Base-by-base conservation (phyloP, 35 echinoderm and acorn worm genomes). In the Holothuria glaberrima region DNA sequence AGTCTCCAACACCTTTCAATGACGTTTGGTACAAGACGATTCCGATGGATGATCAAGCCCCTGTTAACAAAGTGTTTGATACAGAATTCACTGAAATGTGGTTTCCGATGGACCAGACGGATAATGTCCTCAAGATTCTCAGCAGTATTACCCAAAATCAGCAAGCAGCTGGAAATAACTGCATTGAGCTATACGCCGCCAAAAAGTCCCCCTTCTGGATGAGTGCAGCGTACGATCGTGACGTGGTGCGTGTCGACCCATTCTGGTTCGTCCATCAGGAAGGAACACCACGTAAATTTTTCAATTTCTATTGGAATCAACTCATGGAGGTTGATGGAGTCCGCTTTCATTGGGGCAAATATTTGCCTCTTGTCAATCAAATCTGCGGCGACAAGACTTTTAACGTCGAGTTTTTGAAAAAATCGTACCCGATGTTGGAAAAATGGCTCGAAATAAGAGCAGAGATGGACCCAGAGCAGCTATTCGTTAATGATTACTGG, bases 11-110 rank as follows among this genome's bases (percentile, higher is more conserved):
- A 3, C 12, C 64, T 12, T 87, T 87, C 26, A 45, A 71, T 29
- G 85, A 87, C 63, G 62, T 87, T 2, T 87, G 85, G 85, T 87
- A 87, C 35, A 69, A 87, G 44, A 50, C 41, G 0, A 25, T 87
- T 24, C 85, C 85, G 33, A 87, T 68, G 60, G 85, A 87, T 70
- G 44, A 87, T 12, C 61, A 71, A 45, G 63, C 31, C 7, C 85
- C 85, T n/a, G 9, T 22, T 9, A 62, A 87, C 35, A 87, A 62
- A 12, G 25, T 87, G 20, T 87, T 87, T 48, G 35, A 30, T 16
- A 69, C 62, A 13, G 85, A 67, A 50, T 87, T 87, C 85, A 87
- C 85, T 30, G 85, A 87, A 50, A 35, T 87, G 20, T 87, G 85
- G 85, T 87, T 87, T 71, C 85, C 85, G 24, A 71, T 87, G 85